A percentile compares a stretch with the other conserved stretches of the same genome.
phyloP scores from a whole-genome alignment of 2,797 vertebrate genomes.

The Heteromormyrus szaboi region DNA sequence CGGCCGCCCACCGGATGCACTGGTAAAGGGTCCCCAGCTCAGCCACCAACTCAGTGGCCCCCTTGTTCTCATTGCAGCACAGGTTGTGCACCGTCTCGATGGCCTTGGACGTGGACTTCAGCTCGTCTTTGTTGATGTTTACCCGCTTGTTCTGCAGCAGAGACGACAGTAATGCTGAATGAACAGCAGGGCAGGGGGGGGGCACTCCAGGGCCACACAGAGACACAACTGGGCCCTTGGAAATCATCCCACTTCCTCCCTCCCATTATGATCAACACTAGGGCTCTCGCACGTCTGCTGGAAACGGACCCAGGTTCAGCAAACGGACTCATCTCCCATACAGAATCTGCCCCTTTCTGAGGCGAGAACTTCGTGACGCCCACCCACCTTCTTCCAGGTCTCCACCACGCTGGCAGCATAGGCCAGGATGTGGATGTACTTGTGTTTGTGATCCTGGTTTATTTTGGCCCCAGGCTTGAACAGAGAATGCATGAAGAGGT shows the following conservation, averaged over 20 bases:
- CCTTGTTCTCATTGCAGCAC: conserved; percentile 98
- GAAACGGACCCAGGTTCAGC: not conserved
- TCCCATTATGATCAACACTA: not conserved
- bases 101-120: conserved; percentile 94
- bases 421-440: conserved; percentile 95
- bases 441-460: conserved; percentile 98
- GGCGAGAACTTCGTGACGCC: not conserved
- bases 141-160: conserved; percentile 83
- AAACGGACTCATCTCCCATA: not conserved
- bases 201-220: not conserved
- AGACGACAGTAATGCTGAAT: not conserved
- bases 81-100: conserved; percentile 92
- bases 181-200: not conserved
- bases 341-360: not conserved
- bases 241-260: not conserved
- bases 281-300: not conserved
- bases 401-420: conserved; percentile 97
- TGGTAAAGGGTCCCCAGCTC: conserved; percentile 93
- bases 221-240: not conserved
- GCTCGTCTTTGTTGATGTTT: conserved; percentile 95
- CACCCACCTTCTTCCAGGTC: conserved; percentile 92
- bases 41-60: conserved; percentile 90
- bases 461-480: conserved; percentile 96
- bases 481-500: conserved; percentile 95
- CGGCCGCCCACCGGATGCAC: conserved; percentile 79